Evolutionary conservation across 2,113 vertebrate genomes (phyloP).

Genomic region (Carettochelys insculpta): DNA sequence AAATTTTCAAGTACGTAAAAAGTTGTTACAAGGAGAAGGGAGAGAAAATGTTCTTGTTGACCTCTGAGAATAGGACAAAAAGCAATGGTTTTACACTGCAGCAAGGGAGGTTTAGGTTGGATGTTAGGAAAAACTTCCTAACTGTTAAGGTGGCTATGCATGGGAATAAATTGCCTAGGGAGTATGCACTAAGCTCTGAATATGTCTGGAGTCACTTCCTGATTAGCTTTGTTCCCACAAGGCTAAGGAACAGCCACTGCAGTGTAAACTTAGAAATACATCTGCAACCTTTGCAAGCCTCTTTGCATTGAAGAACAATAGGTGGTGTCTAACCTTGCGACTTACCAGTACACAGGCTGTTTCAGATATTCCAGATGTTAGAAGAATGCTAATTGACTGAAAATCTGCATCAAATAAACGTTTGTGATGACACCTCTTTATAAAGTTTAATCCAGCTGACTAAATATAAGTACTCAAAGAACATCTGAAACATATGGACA

Average conservation of each 20-base stretch:
- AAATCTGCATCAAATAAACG: neutral
- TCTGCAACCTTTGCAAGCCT: neutral
- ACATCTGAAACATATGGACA: neutral
- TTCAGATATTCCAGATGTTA: neutral
- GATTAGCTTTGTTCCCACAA: neutral
- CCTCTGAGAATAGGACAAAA: no score
- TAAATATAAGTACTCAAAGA: neutral
- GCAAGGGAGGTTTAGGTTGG: no score
- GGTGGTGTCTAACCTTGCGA: slow-evolving; percentile 65
- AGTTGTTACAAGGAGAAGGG: no score
- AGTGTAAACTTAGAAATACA: neutral
- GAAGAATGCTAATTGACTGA: neutral
- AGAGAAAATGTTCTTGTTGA: no score
- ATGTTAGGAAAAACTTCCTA: no score
- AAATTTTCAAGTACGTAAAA: no score
- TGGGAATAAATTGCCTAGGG: no score
- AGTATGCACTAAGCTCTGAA: neutral
- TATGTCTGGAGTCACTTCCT: neutral
- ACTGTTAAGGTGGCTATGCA: no score
- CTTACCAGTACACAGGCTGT: neutral
- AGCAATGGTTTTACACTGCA: no score
- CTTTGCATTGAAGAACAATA: slow-evolving; percentile 61
- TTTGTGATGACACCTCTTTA: neutral
- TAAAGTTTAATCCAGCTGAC: neutral
- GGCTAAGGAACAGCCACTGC: neutral